Conservation (phyloP, 2,113 vertebrate genomes). For the Stegostoma tigrinum region DNA sequence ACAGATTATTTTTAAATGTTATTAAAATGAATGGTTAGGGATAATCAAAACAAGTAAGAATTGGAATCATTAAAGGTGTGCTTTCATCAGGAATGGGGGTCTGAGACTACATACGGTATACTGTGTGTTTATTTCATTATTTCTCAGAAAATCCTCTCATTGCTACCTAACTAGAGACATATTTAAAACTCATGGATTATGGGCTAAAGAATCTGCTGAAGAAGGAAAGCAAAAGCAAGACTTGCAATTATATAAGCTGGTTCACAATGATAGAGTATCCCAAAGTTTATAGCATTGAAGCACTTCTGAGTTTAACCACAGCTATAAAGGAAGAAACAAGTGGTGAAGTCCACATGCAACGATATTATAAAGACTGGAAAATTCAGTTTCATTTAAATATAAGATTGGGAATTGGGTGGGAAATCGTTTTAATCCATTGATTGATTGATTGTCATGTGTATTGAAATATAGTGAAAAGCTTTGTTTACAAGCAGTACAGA, state of each 20-base stretch:
- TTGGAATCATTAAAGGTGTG: background rate
- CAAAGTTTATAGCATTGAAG: background rate
- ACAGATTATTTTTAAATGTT: background rate
- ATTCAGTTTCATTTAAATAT: too few species aligned
- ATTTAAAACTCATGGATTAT: background rate
- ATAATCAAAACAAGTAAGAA: background rate
- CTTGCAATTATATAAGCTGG: background rate
- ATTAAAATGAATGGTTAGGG: background rate
- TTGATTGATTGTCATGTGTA: too few species aligned
- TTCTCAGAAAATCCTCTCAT: background rate
- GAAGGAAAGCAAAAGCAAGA: background rate
- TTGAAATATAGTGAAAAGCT: too few species aligned
- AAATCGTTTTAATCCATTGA: too few species aligned
- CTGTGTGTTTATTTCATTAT: background rate
- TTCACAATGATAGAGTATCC: background rate
- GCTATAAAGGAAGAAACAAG: too few species aligned
- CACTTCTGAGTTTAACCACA: too few species aligned
- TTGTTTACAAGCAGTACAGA: too few species aligned
- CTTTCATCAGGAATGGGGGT: background rate
- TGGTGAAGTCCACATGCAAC: too few species aligned
- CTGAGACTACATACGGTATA: background rate
- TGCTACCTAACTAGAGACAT: background rate
- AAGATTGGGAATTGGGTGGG: too few species aligned
- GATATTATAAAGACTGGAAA: too few species aligned
- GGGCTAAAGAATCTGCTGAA: background rate